Evolutionary conservation across 2,113 vertebrate species (phyloP), one percentile per base, ranked within the genome.

Genomic region (Pyxicephalus adspersus): DNA sequence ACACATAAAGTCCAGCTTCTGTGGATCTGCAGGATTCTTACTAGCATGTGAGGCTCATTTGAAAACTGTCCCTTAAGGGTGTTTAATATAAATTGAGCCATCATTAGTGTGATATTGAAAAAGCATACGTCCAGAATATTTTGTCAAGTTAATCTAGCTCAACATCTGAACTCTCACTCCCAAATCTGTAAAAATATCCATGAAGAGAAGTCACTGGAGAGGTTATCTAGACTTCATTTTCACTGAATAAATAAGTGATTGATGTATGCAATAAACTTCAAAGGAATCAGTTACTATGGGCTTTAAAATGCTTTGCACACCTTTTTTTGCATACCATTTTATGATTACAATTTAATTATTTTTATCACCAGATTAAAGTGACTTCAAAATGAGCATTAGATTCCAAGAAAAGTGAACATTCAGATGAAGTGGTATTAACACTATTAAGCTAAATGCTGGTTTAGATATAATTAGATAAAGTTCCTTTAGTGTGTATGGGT

Each of bases 1-100:
- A 87, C 80, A 77, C 82, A 83, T 67, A 84, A 45, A 83, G 84
- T 83, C 86, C 87, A 64, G 72, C 76, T 88, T 89, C 89, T 89
- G 84, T 78, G 29, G 82, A 76, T 70, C 75, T 77, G 80, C 22
- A 72, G 34, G 80, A 76, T 76, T 85, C 73, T 89, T 90, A 31
- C 88, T 85, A 85, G 79, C 72, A 83, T 86, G 51, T 86, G 88
- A 85, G 38, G 17, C 2, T n/a, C 83, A 72, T 72, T 77, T 45
- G 83, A 83, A 55, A 25, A 60, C 81, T 85, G 81, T 64, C 26
- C 76, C 84, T 63, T 22, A 81, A 83, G 38, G 55, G 19, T 75
- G 81, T 86, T 87, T 72, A 71, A 72, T 60, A 71, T 71, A 11
- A 71, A 70, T 71, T 29, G 25, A 51, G 55, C 25, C 77, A 77